A percentile compares a stretch with the other conserved stretches of the same genome.
Conservation (phyloP, 1,140 invertebrate species). For the Vollenhovia emeryi region DNA sequence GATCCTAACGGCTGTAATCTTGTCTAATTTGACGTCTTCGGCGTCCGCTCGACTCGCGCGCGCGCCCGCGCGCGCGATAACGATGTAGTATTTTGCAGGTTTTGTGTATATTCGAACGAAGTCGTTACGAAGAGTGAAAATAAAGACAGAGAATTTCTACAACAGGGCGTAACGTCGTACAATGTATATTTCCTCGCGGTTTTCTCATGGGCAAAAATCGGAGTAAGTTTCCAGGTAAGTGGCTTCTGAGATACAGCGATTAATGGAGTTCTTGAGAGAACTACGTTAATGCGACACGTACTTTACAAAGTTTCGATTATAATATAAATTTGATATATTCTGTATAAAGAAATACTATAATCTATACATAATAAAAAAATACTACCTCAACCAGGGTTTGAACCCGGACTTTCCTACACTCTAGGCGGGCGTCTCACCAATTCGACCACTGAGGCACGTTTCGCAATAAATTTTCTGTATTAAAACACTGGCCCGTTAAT, state of each 20-base stretch:
- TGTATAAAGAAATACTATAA: not conserved
- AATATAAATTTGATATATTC: not conserved
- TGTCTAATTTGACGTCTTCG: constrained; percentile 35
- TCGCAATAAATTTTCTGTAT: too few relatives aligned
- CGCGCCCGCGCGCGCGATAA: constrained; percentile 16
- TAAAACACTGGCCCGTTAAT: too few relatives aligned
- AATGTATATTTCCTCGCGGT: not conserved
- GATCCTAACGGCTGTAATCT: constrained; percentile 49
- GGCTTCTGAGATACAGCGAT: not conserved
- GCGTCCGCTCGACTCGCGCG: not conserved
- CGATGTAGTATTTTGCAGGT: constrained; percentile 55
- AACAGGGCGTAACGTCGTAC: not conserved
- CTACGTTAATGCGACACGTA: not conserved
- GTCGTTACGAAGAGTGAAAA: constrained; percentile 49
- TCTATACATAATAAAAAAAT: too few relatives aligned
- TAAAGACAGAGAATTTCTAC: constrained; percentile 27
- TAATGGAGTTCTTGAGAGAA: not conserved
- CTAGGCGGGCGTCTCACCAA: too few relatives aligned
- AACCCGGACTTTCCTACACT: too few relatives aligned
- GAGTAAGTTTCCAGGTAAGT: not conserved
- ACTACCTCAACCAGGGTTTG: too few relatives aligned
- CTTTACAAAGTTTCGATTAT: not conserved
- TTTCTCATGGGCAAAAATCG: not conserved
- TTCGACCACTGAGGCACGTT: too few relatives aligned
- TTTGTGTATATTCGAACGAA: constrained; percentile 54